Evolutionary conservation across 1,140 invertebrate species (phyloP).

Genomic region (Drosophila takahashii): DNA sequence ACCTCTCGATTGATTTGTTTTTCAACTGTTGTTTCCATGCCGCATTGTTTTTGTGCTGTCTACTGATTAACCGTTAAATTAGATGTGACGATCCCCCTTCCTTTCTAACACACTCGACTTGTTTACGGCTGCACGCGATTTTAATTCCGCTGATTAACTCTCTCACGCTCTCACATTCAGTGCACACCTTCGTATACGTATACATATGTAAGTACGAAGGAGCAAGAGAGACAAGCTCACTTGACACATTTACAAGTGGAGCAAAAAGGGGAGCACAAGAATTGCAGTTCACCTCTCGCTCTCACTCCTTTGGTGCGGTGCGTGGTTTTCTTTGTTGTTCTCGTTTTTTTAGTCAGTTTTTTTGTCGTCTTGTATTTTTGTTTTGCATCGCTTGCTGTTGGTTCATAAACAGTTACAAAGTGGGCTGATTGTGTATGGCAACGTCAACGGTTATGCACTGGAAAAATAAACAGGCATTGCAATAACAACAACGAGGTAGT

Average conservation of each 20-base stretch:
- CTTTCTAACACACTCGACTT: slow-evolving; percentile 39
- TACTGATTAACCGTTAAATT: slow-evolving; percentile 66
- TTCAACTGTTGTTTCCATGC: slow-evolving; percentile 65
- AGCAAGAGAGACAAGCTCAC: slow-evolving; percentile 29
- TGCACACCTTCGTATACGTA: not conserved
- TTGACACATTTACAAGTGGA: slow-evolving; percentile 60
- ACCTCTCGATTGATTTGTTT: slow-evolving; percentile 67
- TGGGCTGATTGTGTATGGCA: slow-evolving; percentile 60
- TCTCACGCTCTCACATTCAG: slow-evolving; percentile 50
- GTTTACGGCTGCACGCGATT: slow-evolving; percentile 62
- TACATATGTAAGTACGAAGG: no score
- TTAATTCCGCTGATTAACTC: slow-evolving; percentile 46
- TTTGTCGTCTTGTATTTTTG: slow-evolving; percentile 53
- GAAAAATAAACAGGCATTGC: slow-evolving; percentile 63
- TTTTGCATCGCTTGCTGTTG: slow-evolving; percentile 67
- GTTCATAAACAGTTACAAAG: slow-evolving; percentile 73
- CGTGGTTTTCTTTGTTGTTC: slow-evolving; percentile 48
- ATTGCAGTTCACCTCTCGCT: slow-evolving; percentile 28
- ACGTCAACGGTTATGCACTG: slow-evolving; percentile 74
- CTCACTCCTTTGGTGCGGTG: slow-evolving; percentile 25
- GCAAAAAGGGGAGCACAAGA: slow-evolving; percentile 46
- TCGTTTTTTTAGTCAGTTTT: slow-evolving; percentile 21
- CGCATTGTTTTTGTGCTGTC: slow-evolving; percentile 24
- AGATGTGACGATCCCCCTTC: slow-evolving; percentile 36
- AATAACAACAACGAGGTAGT: slow-evolving; percentile 44